These are phyloP conservation scores for Tenualosa ilisha DNA, from an alignment of 2,797 vertebrate species.

Conservation along the genomic window DNA sequence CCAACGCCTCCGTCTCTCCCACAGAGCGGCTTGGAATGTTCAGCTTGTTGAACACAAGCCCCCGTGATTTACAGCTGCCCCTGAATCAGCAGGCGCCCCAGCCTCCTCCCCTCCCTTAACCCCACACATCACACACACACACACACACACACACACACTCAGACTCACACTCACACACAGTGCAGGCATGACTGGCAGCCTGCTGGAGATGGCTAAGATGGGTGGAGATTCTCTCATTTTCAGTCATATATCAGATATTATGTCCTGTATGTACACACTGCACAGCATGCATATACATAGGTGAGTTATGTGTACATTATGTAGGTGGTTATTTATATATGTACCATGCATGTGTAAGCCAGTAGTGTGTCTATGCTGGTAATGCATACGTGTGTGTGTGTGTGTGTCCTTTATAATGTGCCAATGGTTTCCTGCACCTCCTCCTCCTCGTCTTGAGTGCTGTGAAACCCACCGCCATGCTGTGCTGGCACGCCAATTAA, in stretches of 20 bases:
- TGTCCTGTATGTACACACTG: not conserved
- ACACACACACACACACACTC: not conserved
- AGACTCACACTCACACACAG: not conserved
- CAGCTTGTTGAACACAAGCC: slow-evolving; percentile 23
- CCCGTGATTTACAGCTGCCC: slow-evolving; percentile 17
- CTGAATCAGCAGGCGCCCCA: slow-evolving; percentile 10
- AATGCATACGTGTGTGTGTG: not conserved
- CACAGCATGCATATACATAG: not conserved
- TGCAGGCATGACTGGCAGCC: not conserved
- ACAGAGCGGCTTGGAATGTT: slow-evolving; percentile 15
- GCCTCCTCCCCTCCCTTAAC: not conserved
- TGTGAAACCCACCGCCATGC: slow-evolving; percentile 49
- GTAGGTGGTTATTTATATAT: slow-evolving; percentile 26
- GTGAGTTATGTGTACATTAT: not conserved
- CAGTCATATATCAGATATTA: not conserved
- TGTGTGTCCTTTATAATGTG: not conserved
- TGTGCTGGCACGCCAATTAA: slow-evolving; percentile 40
- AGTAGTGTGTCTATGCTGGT: not conserved
- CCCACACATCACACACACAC: not conserved
- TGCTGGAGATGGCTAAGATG: not conserved
- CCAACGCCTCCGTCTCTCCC: not conserved
- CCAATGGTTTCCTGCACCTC: not conserved
- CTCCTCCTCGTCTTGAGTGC: not conserved
- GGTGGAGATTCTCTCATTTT: not conserved
- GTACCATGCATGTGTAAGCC: not conserved